Conservation (phyloP, 2,888 invertebrate genomes). For the Eilema depressum region DNA sequence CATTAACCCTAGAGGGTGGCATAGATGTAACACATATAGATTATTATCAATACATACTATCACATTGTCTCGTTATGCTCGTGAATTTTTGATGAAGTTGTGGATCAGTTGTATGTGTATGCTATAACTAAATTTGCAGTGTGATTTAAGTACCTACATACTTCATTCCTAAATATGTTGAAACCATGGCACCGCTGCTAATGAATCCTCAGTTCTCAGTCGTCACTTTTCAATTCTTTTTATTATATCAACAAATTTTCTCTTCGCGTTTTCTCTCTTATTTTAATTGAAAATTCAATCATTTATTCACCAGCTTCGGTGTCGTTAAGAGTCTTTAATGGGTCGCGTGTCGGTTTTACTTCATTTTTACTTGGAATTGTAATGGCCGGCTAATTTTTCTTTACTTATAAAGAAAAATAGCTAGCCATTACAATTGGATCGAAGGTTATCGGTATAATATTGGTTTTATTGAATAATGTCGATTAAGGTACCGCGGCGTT, state of each 20-base stretch:
- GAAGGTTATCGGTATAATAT: slow-evolving; percentile 46
- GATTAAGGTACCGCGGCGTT: slow-evolving; percentile 16
- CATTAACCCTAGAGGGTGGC: no score
- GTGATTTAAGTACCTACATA: not conserved
- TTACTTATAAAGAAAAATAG: slow-evolving; percentile 46
- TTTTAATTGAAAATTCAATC: slow-evolving; percentile 85
- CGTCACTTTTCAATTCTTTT: slow-evolving; percentile 53
- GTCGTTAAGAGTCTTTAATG: slow-evolving; percentile 80
- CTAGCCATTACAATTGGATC: slow-evolving; percentile 34
- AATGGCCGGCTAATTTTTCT: slow-evolving; percentile 72
- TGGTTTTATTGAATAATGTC: slow-evolving; percentile 28
- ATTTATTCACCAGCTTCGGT: slow-evolving; percentile 82
- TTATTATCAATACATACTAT: not conserved
- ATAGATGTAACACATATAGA: not conserved
- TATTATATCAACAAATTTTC: slow-evolving; percentile 79
- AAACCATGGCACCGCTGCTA: not conserved
- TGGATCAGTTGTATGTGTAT: not conserved
- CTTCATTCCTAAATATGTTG: not conserved
- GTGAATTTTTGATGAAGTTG: not conserved
- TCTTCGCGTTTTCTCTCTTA: slow-evolving; percentile 69
- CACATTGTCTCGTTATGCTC: not conserved
- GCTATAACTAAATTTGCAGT: not conserved
- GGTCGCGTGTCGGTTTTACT: slow-evolving; percentile 71
- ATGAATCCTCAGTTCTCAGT: slow-evolving; percentile 53
- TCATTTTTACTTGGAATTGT: slow-evolving; percentile 74